Evolutionary conservation across 2,888 invertebrate species (phyloP), one percentile per base, ranked within the genome.

Genomic region (Aporophyla lueneburgensis): DNA sequence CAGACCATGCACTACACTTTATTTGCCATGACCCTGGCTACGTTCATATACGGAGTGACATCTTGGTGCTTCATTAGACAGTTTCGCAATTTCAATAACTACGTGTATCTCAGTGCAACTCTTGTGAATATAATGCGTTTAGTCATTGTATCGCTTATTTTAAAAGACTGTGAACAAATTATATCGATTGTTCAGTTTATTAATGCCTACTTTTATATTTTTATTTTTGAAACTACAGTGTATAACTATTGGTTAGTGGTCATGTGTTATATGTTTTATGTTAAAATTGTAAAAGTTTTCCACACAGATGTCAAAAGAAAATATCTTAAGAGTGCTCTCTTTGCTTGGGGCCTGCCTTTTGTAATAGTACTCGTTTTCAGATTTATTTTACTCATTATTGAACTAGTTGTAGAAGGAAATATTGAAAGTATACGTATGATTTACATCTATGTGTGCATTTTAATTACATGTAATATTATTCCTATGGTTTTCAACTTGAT

Each of bases 81-180:
- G 10, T 81, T 83, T 12, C 78, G 80, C 4, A 65, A 81, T 61
- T 81, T 83, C n/a, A 81, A 69, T 56, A 81, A 81, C 40, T 81
- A 65, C 16, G 75, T 80, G 56, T 81, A 67, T 53, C 59, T 80
- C 21, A 70, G 24, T 65, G 70, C 63, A 21, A 74, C 63, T 9
- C 12, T 78, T 16, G 63, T 71, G 33, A 70, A 78, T 56, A n/a
- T 78, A 2, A 54, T 78, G 6, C 43, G 63, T 43, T 56, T 78
- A 40, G 1, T 69, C 0, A 24, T 58, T 46, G 5, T 67, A 33
- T 74, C 62, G 0, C 14, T 67, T 14, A 2, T 65, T 46, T 43
- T 77, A 24, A 63, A 5, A 27, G 24, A 75, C 24, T 75, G 75
- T 1, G n/a, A 51, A 0, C 12, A 63, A 63, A 49, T 21, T n/a